phyloP scores from a whole-genome alignment of 2,113 vertebrate genomes.

The Himantopus leucocephalus region DNA sequence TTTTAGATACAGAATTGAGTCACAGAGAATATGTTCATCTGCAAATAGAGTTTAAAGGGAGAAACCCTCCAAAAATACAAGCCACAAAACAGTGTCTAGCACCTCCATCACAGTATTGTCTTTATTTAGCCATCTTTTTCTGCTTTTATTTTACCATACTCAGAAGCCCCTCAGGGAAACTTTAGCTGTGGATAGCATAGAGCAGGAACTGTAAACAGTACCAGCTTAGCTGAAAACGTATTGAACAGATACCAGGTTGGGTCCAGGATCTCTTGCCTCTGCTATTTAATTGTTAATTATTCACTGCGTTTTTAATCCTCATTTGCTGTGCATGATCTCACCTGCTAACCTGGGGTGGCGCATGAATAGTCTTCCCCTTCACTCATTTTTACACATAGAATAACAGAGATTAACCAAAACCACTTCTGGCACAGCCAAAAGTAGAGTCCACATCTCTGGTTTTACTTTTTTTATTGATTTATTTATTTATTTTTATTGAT shows the following conservation, averaged over 20 bases:
- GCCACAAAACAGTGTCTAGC: neutral
- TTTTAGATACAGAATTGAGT: neutral
- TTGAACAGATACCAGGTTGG: neutral
- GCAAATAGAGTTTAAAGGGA: neutral
- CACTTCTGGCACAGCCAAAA: neutral
- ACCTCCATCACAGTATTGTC: neutral
- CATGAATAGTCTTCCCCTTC: neutral
- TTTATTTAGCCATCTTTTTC: neutral
- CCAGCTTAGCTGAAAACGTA: neutral
- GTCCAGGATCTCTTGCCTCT: neutral
- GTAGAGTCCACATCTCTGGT: neutral
- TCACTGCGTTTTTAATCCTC: neutral
- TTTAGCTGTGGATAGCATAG: neutral
- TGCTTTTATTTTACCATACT: neutral
- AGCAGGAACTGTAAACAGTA: neutral
- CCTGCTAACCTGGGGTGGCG: neutral
- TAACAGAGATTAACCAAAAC: neutral
- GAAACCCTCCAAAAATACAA: neutral
- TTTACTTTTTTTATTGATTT: neutral
- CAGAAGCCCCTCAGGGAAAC: neutral
- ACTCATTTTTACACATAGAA: neutral
- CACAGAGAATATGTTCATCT: neutral
- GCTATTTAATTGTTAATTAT: neutral
- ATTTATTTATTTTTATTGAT: neutral
- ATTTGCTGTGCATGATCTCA: neutral